Base-by-base conservation (phyloP, 2,113 vertebrate species). In the Chiloscyllium plagiosum region DNA sequence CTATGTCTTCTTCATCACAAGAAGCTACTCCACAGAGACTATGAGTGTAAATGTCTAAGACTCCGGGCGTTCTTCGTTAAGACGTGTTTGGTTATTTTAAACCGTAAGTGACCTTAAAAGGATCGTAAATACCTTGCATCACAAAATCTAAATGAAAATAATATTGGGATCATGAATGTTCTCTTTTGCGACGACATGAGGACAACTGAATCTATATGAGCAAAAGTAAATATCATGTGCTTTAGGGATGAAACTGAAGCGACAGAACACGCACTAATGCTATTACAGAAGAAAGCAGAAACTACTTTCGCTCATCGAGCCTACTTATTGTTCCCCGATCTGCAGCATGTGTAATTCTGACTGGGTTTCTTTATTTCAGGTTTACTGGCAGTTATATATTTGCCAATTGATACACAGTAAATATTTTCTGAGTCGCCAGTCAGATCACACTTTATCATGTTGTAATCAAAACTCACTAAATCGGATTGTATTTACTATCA, bases 1-100 rank as follows among this genome's bases (percentile, higher is more conserved):
- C 96, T 92, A 95, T 94, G n/a, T 50, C 4, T 47, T 29, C 86
- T 50, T 37, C 89, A 66, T 93, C 66, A 37, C 61, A 93, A 37
- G 0, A 66, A 72, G 65, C 68, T 29, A 72, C 66, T 95, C 89
- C 56, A 29, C 66, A 95, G 68, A 69, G 68, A 70, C n/a, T 42
- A 15, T 10, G 22, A 70, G 92, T 68, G 0, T 70, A 70, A 94
- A 37, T 95, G 42, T 8, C 68, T 42, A 95, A 20, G 37, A 70
- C 93, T 47, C 92, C 42, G 42, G 66, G n/a, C 68, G 66, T 50
- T 95, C 66, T 93, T 66, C 89, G 15, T n/a, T 37, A 68, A n/a
- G 56, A 37, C 61, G 19, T 1, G 29, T 26, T 92, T 92, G 56
- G 56, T 29, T 17, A 3, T 26, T 95, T 47, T 26, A 50, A 50